Evolutionary conservation across 2,113 vertebrate genomes (phyloP), one percentile per base, ranked within the genome.

Genomic region (Ondatra zibethicus): DNA sequence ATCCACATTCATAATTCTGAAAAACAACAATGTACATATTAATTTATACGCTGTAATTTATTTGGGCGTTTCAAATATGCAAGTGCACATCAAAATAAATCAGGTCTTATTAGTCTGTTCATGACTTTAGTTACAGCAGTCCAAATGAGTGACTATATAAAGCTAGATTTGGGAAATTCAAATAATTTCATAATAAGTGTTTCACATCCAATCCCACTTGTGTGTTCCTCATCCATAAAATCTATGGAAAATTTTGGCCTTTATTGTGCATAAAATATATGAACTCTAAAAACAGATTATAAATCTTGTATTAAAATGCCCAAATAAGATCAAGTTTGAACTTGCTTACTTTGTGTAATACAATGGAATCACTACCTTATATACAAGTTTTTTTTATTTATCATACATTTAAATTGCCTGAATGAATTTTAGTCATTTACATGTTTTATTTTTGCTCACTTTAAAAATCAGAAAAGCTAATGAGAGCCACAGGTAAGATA

Each of bases 381-480:
- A 7, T 45, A 70, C 5, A 73, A n/a, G 16, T n/a, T n/a, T 52
- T 61, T 42, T 29, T 81, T 81, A 55, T 81, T 97, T 78, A 33
- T 0, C 45, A 52, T 88, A 96, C 82, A 52, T 0, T 0, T 86
- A 45, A 25, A 36, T 63, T 27, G 14, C 45, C 4, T 42, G 29
- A 17, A 63, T 45, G 23, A 33, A 47, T 88, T 95, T 88, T 96
- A 97, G 76, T 50, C 78, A 97, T 96, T 70, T 98, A 81, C 96
- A 97, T 82, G 82, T 58, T 58, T 19, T 58, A 58, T 95, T 97
- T 78, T 85, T 73, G 12, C 88, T 95, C 91, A 75, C 95, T 98
- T 98, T 96, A 80, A 96, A 97, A 89, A 86, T 36, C 93, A 19
- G 12, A 90, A 96, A 96, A 89, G 94, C 85, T 97, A 58, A 36